Evolutionary conservation across 2,888 invertebrate genomes (phyloP).

Genomic region (Synergus japonicus): DNA sequence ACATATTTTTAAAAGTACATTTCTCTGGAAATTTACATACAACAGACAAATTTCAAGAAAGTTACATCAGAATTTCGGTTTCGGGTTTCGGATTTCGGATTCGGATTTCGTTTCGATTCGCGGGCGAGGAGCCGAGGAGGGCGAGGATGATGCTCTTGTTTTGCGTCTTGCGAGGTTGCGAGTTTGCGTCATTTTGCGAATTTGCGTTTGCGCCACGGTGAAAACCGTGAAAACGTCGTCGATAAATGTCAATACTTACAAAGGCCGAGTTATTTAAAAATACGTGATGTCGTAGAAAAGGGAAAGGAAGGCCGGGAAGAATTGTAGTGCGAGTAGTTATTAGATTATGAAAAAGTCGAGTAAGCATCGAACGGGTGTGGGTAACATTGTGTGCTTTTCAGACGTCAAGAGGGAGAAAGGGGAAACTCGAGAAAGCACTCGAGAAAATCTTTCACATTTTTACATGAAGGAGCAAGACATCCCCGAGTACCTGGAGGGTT

Average conservation of each 20-base stretch:
- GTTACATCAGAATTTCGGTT: not conserved
- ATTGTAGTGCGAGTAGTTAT: slow-evolving; percentile 22
- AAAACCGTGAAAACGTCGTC: not conserved
- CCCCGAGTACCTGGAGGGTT: slow-evolving; percentile 75
- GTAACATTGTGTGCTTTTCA: slow-evolving; percentile 50
- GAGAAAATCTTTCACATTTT: slow-evolving; percentile 55
- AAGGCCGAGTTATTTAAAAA: slow-evolving; percentile 25
- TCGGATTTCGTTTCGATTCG: not conserved
- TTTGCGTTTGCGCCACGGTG: slow-evolving; percentile 12
- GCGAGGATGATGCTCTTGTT: not conserved
- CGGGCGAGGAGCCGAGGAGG: not conserved
- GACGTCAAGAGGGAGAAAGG: slow-evolving; percentile 49
- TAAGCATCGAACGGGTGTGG: slow-evolving; percentile 51
- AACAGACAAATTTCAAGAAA: not conserved
- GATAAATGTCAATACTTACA: slow-evolving; percentile 34
- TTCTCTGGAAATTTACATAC: not conserved
- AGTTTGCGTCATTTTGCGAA: slow-evolving; percentile 15
- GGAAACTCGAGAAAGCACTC: slow-evolving; percentile 45
- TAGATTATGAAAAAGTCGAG: slow-evolving; percentile 57
- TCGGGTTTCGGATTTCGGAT: not conserved
- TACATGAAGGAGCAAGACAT: slow-evolving; percentile 76
- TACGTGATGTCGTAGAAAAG: slow-evolving; percentile 39
- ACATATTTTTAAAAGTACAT: too few species aligned
- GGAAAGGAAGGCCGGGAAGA: not conserved
- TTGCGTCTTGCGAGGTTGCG: not conserved